Conservation (phyloP, 2,113 vertebrate species). For the Amazona vittata region DNA sequence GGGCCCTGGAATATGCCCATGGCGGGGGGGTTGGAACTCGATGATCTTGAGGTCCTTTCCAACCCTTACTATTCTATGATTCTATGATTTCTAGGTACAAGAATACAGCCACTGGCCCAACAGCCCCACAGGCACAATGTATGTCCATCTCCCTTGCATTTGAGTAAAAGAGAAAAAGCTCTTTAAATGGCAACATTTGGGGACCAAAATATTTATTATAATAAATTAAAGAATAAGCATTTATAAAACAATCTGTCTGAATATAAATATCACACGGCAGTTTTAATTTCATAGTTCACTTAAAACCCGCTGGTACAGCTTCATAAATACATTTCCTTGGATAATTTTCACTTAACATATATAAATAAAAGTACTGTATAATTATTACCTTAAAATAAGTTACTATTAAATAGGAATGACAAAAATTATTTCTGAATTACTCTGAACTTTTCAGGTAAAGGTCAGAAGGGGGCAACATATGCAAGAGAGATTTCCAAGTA, state of each 20-base stretch:
- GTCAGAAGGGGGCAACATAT: slow-evolving; percentile 32
- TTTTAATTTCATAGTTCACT: neutral
- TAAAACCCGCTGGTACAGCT: slow-evolving; percentile 13
- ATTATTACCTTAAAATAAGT: slow-evolving; percentile 72
- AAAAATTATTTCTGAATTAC: neutral
- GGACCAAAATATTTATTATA: slow-evolving; percentile 65
- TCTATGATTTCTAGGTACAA: neutral
- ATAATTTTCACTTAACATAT: slow-evolving; percentile 31
- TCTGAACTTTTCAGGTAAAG: neutral
- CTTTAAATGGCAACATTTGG: neutral
- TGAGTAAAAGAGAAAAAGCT: neutral
- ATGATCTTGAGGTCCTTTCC: too few species aligned
- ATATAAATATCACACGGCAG: slow-evolving; percentile 36
- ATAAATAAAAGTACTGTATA: slow-evolving; percentile 71
- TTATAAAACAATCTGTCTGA: neutral
- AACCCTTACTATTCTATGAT: too few species aligned
- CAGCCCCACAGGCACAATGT: neutral
- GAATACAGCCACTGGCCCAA: neutral
- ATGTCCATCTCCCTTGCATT: neutral
- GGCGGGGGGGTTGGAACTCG: too few species aligned
- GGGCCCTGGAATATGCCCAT: too few species aligned
- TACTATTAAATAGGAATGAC: slow-evolving; percentile 68
- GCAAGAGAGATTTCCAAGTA: neutral
- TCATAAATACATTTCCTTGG: slow-evolving; percentile 71
- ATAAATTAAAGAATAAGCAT: slow-evolving; percentile 48